phyloP scores from a whole-genome alignment of 2,797 vertebrate species.

The Halcyon leucocephala region DNA sequence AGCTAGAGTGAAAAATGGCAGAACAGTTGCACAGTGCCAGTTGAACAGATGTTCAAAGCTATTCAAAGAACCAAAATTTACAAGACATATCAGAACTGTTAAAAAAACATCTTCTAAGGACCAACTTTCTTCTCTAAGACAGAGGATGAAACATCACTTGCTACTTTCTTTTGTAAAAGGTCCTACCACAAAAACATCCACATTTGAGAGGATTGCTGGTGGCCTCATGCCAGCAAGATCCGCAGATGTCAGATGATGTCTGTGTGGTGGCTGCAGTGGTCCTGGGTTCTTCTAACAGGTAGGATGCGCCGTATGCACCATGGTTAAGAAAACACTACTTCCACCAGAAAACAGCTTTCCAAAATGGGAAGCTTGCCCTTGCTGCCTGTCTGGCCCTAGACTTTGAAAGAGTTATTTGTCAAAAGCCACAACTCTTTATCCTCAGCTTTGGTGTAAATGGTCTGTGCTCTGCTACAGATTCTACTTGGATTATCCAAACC shows the following conservation, averaged over 20 bases:
- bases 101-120: not conserved
- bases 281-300: not conserved
- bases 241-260: not conserved
- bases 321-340: not conserved
- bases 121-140: not conserved
- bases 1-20: not conserved
- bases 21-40: not conserved
- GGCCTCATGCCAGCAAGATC: not conserved
- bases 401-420: not conserved
- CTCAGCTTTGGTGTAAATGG: not conserved
- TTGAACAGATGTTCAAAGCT: not conserved
- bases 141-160: not conserved
- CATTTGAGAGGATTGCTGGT: not conserved
- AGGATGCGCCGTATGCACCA: fast-evolving
- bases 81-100: not conserved
- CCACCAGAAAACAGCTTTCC: not conserved
- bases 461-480: fast-evolving
- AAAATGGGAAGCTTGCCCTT: not conserved
- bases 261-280: not conserved
- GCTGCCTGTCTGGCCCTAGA: not conserved
- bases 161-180: not conserved
- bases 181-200: not conserved
- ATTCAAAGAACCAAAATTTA: not conserved
- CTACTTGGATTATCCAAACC: not conserved
- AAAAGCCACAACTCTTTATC: not conserved